Base-by-base conservation (phyloP, 2,888 invertebrate genomes). In the Taenaris catops region DNA sequence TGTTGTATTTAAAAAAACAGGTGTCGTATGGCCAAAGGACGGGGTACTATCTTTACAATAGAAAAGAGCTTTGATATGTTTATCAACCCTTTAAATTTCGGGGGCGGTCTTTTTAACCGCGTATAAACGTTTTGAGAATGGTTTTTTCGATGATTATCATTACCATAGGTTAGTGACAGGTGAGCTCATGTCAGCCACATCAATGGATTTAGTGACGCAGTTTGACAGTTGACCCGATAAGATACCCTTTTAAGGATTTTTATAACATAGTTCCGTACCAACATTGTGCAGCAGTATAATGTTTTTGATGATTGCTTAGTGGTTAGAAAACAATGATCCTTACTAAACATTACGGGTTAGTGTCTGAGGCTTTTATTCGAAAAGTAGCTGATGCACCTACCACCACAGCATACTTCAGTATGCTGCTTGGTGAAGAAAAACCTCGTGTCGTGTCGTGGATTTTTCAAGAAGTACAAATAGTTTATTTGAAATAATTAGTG, bases 61-160 rank as follows among this genome's bases (percentile, higher is more conserved):
- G 70, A 65, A 63, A 65, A 54, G 51, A 53, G 66, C 63, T 78
- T 84, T 84, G 83, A 84, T 81, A 83, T 83, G 76, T 84, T 84
- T 84, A 84, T 84, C 81, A 80, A 78, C 73, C 74, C 78, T 79
- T 80, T 78, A 55, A 48, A 56, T 55, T 53, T 60, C 55, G 71
- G 72, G 69, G 78, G 81, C 75, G 66, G 69, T 66, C 68, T 67
- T 60, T 61, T 58, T 51, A 51, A 51, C 53, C 49, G 41, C 49
- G 62, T 74, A 81, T 76, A 79, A 81, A 76, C 57, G 60, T 62
- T 64, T 72, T 63, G 53, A 75, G 74, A 80, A 80, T 81, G 74
- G 55, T 57, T 64, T 55, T 53, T 57, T 60, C 63, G 76, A 80
- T 80, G 68, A 63, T 74, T 72, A 79, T 81, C 76, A 61, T 69